These are phyloP conservation scores for Brachionus paranguensis DNA, from an alignment of 1,140 invertebrate genomes.

Conservation along the genomic window DNA sequence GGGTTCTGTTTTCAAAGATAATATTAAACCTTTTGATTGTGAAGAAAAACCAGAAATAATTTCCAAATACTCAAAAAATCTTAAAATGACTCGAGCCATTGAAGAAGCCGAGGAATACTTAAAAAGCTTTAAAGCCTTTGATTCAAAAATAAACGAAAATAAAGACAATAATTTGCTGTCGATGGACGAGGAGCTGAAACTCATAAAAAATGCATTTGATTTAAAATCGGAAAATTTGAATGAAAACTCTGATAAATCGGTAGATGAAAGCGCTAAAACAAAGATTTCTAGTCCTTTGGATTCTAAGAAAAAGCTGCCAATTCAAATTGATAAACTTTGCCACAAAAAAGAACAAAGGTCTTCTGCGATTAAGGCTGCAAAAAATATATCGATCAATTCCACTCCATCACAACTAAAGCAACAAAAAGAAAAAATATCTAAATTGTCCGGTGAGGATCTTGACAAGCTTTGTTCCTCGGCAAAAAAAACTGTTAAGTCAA, in stretches of 20 bases:
- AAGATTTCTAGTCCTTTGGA: neutral
- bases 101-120: neutral
- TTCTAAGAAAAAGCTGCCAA: neutral
- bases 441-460: neutral
- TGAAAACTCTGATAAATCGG: neutral
- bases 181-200: constrained; percentile 5
- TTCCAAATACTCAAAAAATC: neutral
- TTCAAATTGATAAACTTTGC: constrained; percentile 6
- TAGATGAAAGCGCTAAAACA: neutral
- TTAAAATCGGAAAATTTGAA: neutral
- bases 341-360: neutral
- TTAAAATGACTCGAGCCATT: neutral
- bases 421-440: neutral
- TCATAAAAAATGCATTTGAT: constrained; percentile 4
- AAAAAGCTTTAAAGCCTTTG: neutral
- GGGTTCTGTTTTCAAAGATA: neutral
- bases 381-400: neutral
- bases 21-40: neutral
- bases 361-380: neutral
- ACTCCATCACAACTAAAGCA: neutral
- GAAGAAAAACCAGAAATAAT: neutral
- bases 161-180: neutral
- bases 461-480: neutral
- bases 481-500: neutral
- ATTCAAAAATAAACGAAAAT: neutral